Evolutionary conservation across 2,113 vertebrate species (phyloP).

Genomic region (Pelmatolapia mariae): DNA sequence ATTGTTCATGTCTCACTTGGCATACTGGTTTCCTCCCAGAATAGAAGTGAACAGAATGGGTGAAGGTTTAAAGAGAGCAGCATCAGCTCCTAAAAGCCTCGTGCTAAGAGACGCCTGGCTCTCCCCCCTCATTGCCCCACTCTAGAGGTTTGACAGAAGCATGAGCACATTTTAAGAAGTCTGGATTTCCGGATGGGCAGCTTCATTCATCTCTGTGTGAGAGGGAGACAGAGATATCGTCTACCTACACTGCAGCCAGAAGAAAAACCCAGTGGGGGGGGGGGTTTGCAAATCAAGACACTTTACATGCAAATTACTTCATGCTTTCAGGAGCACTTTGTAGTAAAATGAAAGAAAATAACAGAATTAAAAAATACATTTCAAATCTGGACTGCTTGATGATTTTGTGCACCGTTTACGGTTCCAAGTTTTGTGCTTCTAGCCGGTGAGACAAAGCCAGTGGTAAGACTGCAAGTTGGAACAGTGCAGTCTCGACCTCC

Average conservation of each 20-base stretch:
- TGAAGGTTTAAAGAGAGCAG: background rate
- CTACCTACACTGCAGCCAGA: constrained; percentile 14
- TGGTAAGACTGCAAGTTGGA: constrained; percentile 4
- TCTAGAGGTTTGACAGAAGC: constrained; percentile 27
- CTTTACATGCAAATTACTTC: constrained; percentile 30
- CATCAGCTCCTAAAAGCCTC: background rate
- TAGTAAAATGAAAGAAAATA: background rate
- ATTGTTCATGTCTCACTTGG: background rate
- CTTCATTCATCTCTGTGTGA: constrained; percentile 22
- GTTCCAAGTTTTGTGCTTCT: background rate
- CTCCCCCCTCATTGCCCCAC: background rate
- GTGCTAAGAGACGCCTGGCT: background rate
- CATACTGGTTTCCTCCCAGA: background rate
- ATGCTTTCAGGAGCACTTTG: background rate
- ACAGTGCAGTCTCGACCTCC: background rate
- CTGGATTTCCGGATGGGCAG: constrained; percentile 19
- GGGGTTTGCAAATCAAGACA: background rate
- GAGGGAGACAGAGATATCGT: background rate
- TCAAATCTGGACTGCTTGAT: background rate
- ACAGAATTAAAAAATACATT: background rate
- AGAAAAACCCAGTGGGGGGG: background rate
- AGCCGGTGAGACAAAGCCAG: constrained; percentile 69
- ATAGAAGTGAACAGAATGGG: background rate
- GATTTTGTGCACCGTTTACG: background rate
- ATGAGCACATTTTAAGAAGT: constrained; percentile 8